These are phyloP conservation scores for Ophiothrix spiculata DNA, from an alignment of 35 echinoderm and acorn worm genomes.

Conservation along the genomic window DNA sequence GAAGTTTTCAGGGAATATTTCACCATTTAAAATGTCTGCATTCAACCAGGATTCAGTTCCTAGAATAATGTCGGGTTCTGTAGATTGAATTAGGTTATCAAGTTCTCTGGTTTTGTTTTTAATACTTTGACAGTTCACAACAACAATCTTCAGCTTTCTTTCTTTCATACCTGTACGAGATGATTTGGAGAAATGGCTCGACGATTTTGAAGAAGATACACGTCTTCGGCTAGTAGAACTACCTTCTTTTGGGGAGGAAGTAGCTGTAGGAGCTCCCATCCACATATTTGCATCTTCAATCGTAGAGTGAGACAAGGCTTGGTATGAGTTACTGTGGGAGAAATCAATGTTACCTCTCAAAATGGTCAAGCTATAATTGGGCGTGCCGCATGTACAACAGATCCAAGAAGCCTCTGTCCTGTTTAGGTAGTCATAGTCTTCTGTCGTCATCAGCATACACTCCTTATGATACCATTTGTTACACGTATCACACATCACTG, in stretches of 20 bases:
- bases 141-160: not conserved
- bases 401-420: not conserved
- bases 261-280: not conserved
- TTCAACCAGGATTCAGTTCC: slow-evolving; percentile 40
- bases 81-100: slow-evolving; percentile 24
- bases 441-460: slow-evolving; percentile 23
- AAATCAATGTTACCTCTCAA: not conserved
- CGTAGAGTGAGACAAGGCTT: not conserved
- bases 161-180: not conserved
- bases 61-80: slow-evolving; percentile 21
- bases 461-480: not conserved
- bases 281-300: not conserved
- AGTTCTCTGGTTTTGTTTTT: slow-evolving; percentile 34
- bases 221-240: not conserved
- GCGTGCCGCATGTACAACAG: not conserved
- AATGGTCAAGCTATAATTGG: not conserved
- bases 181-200: not conserved
- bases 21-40: slow-evolving; percentile 24
- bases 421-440: not conserved
- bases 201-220: not conserved
- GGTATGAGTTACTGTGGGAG: not conserved
- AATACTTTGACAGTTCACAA: slow-evolving; percentile 19
- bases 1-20: slow-evolving; percentile 38
- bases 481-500: slow-evolving; percentile 31
- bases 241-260: not conserved